Evolutionary conservation across 2,113 vertebrate genomes (phyloP).

Genomic region (Ovibos moschatus): DNA sequence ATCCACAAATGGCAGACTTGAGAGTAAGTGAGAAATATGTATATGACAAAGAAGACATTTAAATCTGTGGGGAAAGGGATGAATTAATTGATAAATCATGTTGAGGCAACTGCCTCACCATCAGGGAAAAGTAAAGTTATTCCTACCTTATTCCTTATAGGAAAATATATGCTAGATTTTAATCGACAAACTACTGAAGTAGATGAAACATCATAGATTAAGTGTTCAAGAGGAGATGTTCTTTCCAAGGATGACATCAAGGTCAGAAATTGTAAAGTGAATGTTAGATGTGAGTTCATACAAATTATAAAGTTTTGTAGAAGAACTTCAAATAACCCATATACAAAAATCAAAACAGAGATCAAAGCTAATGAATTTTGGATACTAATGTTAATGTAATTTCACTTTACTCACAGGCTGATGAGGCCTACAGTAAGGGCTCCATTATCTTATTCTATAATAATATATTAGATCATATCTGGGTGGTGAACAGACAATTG

Average conservation of each 20-base stretch:
- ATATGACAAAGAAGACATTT: constrained; percentile 14
- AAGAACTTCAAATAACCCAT: not conserved
- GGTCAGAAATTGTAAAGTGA: not conserved
- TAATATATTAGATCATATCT: not conserved
- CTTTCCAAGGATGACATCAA: not conserved
- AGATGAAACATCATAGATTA: not conserved
- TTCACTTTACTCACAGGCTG: not conserved
- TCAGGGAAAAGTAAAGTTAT: not conserved
- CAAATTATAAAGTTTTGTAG: not conserved
- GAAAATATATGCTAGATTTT: constrained; percentile 35
- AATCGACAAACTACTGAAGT: not conserved
- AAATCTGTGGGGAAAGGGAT: not conserved
- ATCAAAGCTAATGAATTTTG: not conserved
- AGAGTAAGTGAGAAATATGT: not conserved
- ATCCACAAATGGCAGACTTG: not conserved
- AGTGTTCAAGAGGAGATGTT: not conserved
- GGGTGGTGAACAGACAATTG: not conserved
- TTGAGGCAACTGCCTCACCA: not conserved
- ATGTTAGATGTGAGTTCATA: not conserved
- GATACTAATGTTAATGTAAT: not conserved
- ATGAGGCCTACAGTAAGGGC: not conserved
- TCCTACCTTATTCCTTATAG: not conserved
- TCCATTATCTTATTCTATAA: not conserved
- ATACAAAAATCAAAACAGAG: not conserved
- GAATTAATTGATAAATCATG: constrained; percentile 28